Conservation (phyloP, 2,113 vertebrate genomes). For the Oncorhynchus gorbuscha region DNA sequence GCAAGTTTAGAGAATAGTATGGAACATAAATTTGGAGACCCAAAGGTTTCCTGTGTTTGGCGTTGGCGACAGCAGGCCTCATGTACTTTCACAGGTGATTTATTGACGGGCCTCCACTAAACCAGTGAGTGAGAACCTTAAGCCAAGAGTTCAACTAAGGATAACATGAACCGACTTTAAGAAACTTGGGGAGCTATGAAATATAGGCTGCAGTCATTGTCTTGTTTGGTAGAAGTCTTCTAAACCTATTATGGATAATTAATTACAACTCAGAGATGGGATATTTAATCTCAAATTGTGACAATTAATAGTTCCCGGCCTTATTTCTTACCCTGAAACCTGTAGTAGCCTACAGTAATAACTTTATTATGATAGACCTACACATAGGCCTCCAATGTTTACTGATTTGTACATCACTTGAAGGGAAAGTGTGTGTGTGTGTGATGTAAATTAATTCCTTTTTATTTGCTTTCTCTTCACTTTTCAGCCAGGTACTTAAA, state of each 20-base stretch:
- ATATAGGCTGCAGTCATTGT: not conserved
- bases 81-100: conserved; percentile 44
- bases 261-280: too few relatives aligned
- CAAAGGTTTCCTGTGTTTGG: conserved; percentile 45
- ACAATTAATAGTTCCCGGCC: too few relatives aligned
- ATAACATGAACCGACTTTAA: conserved; percentile 27
- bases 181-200: not conserved
- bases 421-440: not conserved
- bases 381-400: too few relatives aligned
- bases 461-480: conserved; percentile 32
- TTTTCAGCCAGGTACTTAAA: conserved; percentile 52
- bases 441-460: conserved; percentile 16
- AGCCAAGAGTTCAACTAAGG: conserved; percentile 43
- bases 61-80: conserved; percentile 37
- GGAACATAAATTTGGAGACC: conserved; percentile 35
- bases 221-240: too few relatives aligned
- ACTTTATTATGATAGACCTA: too few relatives aligned
- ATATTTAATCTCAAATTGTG: too few relatives aligned
- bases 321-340: too few relatives aligned
- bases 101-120: conserved; percentile 35
- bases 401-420: too few relatives aligned
- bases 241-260: too few relatives aligned
- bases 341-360: too few relatives aligned
- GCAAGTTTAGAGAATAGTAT: conserved; percentile 28
- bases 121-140: not conserved